These are phyloP conservation scores for Piezodorus guildinii DNA, from an alignment of 1,140 invertebrate species.

Conservation along the genomic window DNA sequence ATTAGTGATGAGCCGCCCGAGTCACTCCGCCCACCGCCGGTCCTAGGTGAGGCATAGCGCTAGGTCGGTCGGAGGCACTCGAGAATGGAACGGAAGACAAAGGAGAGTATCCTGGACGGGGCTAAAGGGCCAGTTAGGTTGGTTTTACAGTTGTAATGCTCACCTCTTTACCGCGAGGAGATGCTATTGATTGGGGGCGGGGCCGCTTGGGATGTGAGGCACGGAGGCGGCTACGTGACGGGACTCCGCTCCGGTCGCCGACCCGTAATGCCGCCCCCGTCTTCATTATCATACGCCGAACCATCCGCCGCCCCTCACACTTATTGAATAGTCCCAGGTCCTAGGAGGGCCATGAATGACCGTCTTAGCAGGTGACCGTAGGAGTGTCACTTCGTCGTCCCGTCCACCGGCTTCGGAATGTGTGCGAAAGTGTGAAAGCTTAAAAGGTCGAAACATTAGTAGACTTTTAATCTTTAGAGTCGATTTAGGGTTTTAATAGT, in stretches of 20 bases:
- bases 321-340: conserved; percentile 5
- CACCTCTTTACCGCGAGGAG: conserved; percentile 1
- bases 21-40: too few relatives aligned
- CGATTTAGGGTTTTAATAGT: too few relatives aligned
- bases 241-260: background rate
- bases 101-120: too few relatives aligned
- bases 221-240: conserved; percentile 6
- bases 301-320: background rate
- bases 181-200: background rate
- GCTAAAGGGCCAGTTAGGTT: background rate
- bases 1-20: too few relatives aligned
- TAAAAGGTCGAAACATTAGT: too few relatives aligned
- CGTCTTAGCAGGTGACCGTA: background rate
- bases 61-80: too few relatives aligned
- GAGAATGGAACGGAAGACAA: too few relatives aligned
- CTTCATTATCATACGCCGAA: conserved; percentile 3
- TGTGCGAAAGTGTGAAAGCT: too few relatives aligned
- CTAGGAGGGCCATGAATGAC: background rate
- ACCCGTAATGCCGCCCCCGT: conserved; percentile 7
- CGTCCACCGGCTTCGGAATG: too few relatives aligned
- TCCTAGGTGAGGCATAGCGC: too few relatives aligned
- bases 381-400: too few relatives aligned
- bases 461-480: too few relatives aligned
- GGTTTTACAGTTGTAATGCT: conserved; percentile 7
- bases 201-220: conserved; percentile 6